Evolutionary conservation across 2,113 vertebrate genomes (phyloP).

Genomic region (Nerophis lumbriciformis): DNA sequence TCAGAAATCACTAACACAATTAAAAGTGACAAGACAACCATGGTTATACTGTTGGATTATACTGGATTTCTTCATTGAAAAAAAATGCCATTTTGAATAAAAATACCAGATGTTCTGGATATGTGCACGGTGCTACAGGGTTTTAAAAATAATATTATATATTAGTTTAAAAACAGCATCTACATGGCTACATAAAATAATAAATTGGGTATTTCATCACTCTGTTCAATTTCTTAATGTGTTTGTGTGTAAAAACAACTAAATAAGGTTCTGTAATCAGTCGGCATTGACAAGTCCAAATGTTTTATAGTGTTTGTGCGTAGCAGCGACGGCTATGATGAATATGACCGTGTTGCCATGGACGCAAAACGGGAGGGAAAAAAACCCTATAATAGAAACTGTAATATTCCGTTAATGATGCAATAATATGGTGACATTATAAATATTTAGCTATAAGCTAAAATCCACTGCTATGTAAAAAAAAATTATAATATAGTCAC

Average conservation of each 20-base stretch:
- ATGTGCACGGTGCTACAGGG: too few species aligned
- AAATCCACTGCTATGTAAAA: not conserved
- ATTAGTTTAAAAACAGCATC: too few species aligned
- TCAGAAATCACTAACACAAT: constrained; percentile 15
- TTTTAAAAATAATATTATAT: too few species aligned
- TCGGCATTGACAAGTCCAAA: not conserved
- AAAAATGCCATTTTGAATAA: constrained; percentile 7
- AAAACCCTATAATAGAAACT: not conserved
- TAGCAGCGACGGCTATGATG: constrained; percentile 36
- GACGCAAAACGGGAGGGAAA: constrained; percentile 21
- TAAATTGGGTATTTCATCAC: too few species aligned
- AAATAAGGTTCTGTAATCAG: too few species aligned
- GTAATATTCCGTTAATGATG: not conserved
- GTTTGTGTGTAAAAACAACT: not conserved
- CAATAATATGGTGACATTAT: not conserved
- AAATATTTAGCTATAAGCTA: not conserved
- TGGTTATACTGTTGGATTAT: constrained; percentile 7
- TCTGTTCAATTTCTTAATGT: too few species aligned
- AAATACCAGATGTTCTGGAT: not conserved
- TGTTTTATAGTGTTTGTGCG: constrained; percentile 1
- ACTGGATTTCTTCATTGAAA: not conserved
- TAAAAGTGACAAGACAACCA: constrained; percentile 12
- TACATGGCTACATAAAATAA: too few species aligned
- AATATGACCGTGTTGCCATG: constrained; percentile 39
- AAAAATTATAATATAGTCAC: not conserved